These are phyloP conservation scores for Heteromyza rotundicornis DNA, from an alignment of 2,888 invertebrate genomes.

Conservation along the genomic window DNA sequence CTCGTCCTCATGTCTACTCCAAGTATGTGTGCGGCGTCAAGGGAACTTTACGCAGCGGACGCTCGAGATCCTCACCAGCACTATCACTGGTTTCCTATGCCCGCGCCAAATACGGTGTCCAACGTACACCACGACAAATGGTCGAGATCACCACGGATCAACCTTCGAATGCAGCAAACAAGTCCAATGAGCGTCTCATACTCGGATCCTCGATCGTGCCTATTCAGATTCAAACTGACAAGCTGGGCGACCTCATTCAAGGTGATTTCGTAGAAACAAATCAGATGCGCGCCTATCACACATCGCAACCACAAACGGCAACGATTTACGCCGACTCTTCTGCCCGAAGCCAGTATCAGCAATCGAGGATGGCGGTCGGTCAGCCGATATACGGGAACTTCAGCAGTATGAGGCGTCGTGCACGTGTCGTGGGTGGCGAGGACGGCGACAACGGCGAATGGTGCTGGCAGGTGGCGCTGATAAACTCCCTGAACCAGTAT, in stretches of 20 bases:
- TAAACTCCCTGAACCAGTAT: constrained; percentile 92
- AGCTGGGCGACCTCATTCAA: constrained; percentile 56
- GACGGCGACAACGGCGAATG: constrained; percentile 92
- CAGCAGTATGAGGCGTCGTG: constrained; percentile 40
- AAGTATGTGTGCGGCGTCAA: constrained; percentile 94
- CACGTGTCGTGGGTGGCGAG: constrained; percentile 84
- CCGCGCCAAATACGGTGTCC: constrained; percentile 55
- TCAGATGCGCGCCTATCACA: constrained; percentile 49
- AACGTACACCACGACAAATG: constrained; percentile 43
- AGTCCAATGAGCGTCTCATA: constrained; percentile 57
- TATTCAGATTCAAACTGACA: constrained; percentile 61
- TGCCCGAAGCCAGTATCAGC: constrained; percentile 31
- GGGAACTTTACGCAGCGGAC: constrained; percentile 70
- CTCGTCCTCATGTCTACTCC: constrained; percentile 77
- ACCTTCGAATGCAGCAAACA: constrained; percentile 37
- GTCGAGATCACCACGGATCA: neutral
- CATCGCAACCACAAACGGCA: constrained; percentile 8
- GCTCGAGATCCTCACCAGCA: constrained; percentile 38
- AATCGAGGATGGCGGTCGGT: constrained; percentile 24
- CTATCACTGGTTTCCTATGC: constrained; percentile 42
- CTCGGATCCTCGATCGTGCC: constrained; percentile 60
- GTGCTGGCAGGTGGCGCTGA: constrained; percentile 95
- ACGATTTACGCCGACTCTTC: constrained; percentile 35
- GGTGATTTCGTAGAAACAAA: constrained; percentile 44
- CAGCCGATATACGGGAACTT: constrained; percentile 32